phyloP scores from a whole-genome alignment of 2,888 invertebrate species.

The Dryobotodes eremita region DNA sequence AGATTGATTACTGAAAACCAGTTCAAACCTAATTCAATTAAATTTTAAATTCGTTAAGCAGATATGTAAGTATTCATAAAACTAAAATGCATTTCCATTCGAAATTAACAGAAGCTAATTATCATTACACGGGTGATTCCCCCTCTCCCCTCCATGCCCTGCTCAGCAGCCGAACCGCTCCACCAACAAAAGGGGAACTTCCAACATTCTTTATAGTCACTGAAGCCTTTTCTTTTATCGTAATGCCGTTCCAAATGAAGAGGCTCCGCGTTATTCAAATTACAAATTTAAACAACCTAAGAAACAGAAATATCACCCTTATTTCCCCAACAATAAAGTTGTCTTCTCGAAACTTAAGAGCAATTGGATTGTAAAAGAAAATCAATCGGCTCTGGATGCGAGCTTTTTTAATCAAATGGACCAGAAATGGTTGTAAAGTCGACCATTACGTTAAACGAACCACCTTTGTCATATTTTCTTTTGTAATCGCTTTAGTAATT shows the following conservation, averaged over 20 bases:
- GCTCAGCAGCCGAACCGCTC: conserved; percentile 57
- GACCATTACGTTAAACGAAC: conserved; percentile 87
- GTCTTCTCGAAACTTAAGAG: conserved; percentile 59
- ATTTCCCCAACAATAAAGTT: conserved; percentile 66
- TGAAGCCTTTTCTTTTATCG: conserved; percentile 85
- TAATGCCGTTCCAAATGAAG: conserved; percentile 85
- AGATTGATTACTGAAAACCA: neutral
- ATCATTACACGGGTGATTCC: conserved; percentile 31
- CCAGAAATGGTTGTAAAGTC: conserved; percentile 84
- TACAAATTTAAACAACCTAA: conserved; percentile 66
- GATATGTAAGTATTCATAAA: neutral
- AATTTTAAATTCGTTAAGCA: neutral
- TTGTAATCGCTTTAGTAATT: conserved; percentile 80
- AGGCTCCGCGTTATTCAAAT: conserved; percentile 75
- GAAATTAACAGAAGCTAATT: conserved; percentile 43
- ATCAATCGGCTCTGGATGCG: conserved; percentile 85
- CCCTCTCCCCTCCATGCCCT: neutral
- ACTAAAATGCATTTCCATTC: conserved; percentile 15
- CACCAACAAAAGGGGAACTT: conserved; percentile 70
- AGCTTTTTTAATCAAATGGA: conserved; percentile 88
- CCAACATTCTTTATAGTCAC: conserved; percentile 79
- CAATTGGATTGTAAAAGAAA: conserved; percentile 81
- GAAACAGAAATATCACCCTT: conserved; percentile 60
- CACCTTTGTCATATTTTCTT: conserved; percentile 89
- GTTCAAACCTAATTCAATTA: neutral